Base-by-base conservation (phyloP, 2,113 vertebrate genomes). In the Xyliphius kryptos region DNA sequence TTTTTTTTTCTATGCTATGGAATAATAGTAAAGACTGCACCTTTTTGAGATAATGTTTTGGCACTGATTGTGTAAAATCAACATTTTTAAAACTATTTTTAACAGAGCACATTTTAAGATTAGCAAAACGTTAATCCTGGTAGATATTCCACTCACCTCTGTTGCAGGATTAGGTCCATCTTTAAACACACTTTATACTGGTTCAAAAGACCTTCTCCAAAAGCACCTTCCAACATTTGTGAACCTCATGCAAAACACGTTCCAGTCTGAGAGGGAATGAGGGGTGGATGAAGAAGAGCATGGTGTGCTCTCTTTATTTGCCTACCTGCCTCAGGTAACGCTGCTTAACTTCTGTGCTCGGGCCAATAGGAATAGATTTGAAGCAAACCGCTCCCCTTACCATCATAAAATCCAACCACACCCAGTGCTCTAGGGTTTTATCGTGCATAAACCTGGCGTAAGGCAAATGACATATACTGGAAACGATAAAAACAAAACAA, bases 291-390 rank as follows among this genome's bases (percentile, higher is more conserved):
- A 53, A 71, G 32, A 71, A 26, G 48, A 62, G 52, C 38, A 71
- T 75, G 55, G 53, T 68, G 55, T 61, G 72, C 68, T 70, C 72
- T 64, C 71, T 82, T 83, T 82, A 76, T 86, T 82, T 78, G 76
- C 64, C 76, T 63, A 84, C 82, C 85, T 83, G 79, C 61, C 70
- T 71, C 83, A 88, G 85, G 86, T 88, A 82, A 53, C 73, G 67
- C 69, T 76, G 70, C 76, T 87, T 85, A 81, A 83, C 76, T 74
- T 62, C 62, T 61, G 16, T 17, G 20, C 6, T 4, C 1, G 59
- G 63, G 70, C 87, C 86, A 86, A 87, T 89, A 8, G 73, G 65
- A 78, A 17, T 0, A 26, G 59, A 66, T 77, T 71, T 68, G 21
- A 67, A 72, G 65, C 17, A 69, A 75, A 67, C 83, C 74, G 9